These are phyloP conservation scores for Triplophysa dalaica DNA, from an alignment of 2,113 vertebrate species.

Conservation along the genomic window DNA sequence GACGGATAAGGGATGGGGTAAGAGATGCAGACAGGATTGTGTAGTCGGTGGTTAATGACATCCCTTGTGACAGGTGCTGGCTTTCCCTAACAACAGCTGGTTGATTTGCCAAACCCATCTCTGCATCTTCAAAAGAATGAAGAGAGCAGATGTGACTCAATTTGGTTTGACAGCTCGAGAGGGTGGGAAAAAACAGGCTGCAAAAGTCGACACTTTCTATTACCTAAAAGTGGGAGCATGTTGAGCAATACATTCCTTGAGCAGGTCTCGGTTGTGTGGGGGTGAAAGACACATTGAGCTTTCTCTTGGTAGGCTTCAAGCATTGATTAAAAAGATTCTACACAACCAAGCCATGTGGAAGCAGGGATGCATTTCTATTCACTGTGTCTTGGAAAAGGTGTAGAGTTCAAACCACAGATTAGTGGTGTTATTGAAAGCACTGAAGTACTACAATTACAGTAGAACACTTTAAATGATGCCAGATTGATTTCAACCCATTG, in stretches of 20 bases:
- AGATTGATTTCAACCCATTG: no score
- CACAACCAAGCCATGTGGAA: slow-evolving; percentile 37
- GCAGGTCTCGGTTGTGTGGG: not conserved
- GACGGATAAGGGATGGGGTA: slow-evolving; percentile 12
- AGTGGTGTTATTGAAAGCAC: not conserved
- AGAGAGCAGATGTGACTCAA: slow-evolving; percentile 72
- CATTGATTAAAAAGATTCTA: slow-evolving; percentile 44
- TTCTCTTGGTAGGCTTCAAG: slow-evolving; percentile 8
- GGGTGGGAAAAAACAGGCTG: slow-evolving; percentile 25
- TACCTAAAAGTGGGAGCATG: slow-evolving; percentile 34
- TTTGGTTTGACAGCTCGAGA: slow-evolving; percentile 66
- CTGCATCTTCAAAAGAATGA: slow-evolving; percentile 67
- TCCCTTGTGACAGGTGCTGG: slow-evolving; percentile 70
- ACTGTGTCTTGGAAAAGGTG: slow-evolving; percentile 27
- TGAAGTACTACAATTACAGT: no score
- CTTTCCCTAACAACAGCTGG: slow-evolving; percentile 69
- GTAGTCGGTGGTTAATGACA: slow-evolving; percentile 69
- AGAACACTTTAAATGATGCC: no score
- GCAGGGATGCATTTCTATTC: slow-evolving; percentile 45
- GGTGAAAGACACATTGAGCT: slow-evolving; percentile 22
- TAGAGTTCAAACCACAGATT: slow-evolving; percentile 16
- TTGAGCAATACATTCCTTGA: slow-evolving; percentile 38
- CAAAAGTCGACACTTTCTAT: slow-evolving; percentile 39
- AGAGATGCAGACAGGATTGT: slow-evolving; percentile 26
- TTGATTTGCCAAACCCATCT: slow-evolving; percentile 66